These are phyloP conservation scores for Agonopterix alstromeriana DNA, from an alignment of 2,888 invertebrate species.

Conservation along the genomic window DNA sequence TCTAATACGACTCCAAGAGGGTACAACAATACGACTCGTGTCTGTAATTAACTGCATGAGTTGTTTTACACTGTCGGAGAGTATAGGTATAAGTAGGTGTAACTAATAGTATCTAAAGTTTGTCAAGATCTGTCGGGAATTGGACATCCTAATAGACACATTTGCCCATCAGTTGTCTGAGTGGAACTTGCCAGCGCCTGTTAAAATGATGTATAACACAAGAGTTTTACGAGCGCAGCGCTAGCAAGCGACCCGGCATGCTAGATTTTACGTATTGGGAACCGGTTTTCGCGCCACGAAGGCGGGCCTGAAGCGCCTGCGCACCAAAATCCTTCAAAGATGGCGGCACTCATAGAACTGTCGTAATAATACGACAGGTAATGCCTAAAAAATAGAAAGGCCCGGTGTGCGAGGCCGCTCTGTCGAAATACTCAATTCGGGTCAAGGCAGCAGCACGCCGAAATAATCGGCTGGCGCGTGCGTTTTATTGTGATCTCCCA, in stretches of 20 bases:
- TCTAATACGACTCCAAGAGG: too few species aligned
- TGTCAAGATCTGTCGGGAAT: too few species aligned
- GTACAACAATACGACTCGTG: too few species aligned
- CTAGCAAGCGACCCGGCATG: conserved; percentile 12
- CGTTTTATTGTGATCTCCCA: conserved; percentile 74
- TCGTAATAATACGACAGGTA: conserved; percentile 76
- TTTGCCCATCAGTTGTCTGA: too few species aligned
- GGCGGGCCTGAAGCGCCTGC: conserved; percentile 40
- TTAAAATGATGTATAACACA: background rate
- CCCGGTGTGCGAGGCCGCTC: conserved; percentile 74
- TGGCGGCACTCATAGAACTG: conserved; percentile 62
- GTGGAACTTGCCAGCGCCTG: background rate
- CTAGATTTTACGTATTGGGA: conserved; percentile 30
- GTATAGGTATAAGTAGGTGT: too few species aligned
- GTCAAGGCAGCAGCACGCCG: conserved; percentile 75
- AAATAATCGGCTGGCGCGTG: conserved; percentile 72
- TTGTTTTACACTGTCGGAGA: too few species aligned
- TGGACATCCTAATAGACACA: too few species aligned
- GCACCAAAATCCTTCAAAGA: conserved; percentile 60
- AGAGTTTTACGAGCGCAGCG: background rate
- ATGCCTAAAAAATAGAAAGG: conserved; percentile 77
- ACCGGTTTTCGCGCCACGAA: conserved; percentile 34
- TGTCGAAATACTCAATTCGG: conserved; percentile 74
- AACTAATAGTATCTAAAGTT: too few species aligned
- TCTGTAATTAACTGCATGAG: too few species aligned